Conservation (phyloP, 64 coral and sea anemone species). For the Dendrophyllia cribrosa region DNA sequence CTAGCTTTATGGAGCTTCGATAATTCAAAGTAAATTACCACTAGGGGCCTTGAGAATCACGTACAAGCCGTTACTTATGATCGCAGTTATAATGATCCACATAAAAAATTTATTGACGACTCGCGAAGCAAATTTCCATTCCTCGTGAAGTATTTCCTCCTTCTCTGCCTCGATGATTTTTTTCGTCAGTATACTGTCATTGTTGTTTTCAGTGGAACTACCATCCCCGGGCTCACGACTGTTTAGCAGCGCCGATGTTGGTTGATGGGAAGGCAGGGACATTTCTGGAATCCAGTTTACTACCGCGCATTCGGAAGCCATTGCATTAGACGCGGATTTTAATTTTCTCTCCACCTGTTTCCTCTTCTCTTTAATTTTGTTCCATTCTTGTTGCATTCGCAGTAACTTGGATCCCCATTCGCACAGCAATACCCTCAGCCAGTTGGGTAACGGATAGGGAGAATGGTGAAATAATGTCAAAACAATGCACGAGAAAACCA, state of each 20-base stretch:
- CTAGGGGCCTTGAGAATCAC: constrained; percentile 69
- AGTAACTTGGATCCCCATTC: constrained; percentile 69
- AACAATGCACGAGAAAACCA: constrained; percentile 87
- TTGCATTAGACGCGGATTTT: constrained; percentile 10
- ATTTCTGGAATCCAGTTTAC: constrained; percentile 43
- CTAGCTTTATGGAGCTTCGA: background rate
- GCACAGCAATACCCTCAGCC: constrained; percentile 56
- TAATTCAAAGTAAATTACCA: constrained; percentile 63
- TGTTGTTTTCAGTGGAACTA: background rate
- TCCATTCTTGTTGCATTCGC: constrained; percentile 76
- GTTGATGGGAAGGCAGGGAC: background rate
- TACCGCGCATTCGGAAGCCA: background rate
- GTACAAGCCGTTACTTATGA: constrained; percentile 35
- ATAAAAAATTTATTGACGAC: constrained; percentile 67
- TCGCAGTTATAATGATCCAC: constrained; percentile 32
- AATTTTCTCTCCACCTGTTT: constrained; percentile 30
- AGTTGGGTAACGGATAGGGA: constrained; percentile 23
- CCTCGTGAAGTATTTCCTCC: constrained; percentile 48
- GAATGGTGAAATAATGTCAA: constrained; percentile 71
- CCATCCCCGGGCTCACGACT: background rate
- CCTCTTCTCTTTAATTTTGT: constrained; percentile 69
- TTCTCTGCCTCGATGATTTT: constrained; percentile 29
- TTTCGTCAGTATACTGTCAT: constrained; percentile 4
- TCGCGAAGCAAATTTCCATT: constrained; percentile 72
- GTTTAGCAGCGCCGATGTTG: background rate